Percentiles rank a stretch among this genome's conserved stretches.
phyloP scores from a whole-genome alignment of 2,797 vertebrate genomes.

The Gymnopithys bicolor region DNA sequence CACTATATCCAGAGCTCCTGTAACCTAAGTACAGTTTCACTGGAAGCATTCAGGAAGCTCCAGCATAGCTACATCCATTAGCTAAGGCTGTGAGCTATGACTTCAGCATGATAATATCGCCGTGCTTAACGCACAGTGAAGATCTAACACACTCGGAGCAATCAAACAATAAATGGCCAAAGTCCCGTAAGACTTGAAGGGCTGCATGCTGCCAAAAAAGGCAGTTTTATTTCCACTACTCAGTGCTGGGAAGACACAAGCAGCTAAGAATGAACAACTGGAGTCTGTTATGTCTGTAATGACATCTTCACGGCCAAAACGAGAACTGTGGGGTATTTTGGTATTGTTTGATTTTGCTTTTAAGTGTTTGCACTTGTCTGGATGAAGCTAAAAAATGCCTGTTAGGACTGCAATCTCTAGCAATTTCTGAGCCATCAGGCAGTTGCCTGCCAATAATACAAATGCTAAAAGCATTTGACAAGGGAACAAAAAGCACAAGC shows the following conservation, averaged over 20 bases:
- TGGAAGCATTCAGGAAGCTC: background rate
- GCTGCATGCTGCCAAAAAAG: slow-evolving; percentile 47
- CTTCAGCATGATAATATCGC: background rate
- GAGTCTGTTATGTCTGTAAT: slow-evolving; percentile 42
- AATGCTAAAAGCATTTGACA: slow-evolving; percentile 49
- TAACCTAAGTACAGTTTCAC: background rate
- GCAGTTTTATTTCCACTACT: slow-evolving; percentile 56
- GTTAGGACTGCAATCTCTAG: background rate
- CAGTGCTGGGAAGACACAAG: background rate
- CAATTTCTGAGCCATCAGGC: slow-evolving; percentile 33
- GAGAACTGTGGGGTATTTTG: slow-evolving; percentile 33
- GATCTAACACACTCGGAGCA: background rate
- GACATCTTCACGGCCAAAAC: background rate
- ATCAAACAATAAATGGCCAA: slow-evolving; percentile 42
- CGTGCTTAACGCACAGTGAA: background rate
- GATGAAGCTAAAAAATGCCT: slow-evolving; percentile 31
- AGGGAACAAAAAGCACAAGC: slow-evolving; percentile 24
- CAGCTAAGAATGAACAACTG: slow-evolving; percentile 56
- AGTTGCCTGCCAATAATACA: slow-evolving; percentile 36
- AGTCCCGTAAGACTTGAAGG: background rate
- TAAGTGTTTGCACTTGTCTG: slow-evolving; percentile 52
- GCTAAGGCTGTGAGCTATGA: slow-evolving; percentile 12
- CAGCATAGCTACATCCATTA: background rate
- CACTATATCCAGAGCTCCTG: background rate
- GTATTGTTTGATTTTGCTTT: slow-evolving; percentile 50